These are phyloP conservation scores for Enteromius paludinosus DNA, from an alignment of 2,797 vertebrate species.

Conservation along the genomic window DNA sequence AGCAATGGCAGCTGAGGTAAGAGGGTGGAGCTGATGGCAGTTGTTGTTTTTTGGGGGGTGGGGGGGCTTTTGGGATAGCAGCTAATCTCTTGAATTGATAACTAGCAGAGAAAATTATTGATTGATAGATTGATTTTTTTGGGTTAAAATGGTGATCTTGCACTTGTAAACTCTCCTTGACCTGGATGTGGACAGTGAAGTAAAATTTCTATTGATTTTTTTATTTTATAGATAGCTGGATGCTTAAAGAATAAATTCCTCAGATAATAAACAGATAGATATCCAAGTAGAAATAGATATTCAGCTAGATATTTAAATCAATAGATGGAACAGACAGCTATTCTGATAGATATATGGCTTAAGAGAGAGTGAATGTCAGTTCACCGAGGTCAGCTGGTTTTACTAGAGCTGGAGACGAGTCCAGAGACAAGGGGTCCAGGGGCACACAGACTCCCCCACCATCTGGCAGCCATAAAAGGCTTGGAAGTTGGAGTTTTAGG, in stretches of 20 bases:
- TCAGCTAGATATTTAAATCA: neutral
- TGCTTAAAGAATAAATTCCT: too few relatives aligned
- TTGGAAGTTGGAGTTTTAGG: conserved; percentile 77
- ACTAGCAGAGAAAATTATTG: conserved; percentile 70
- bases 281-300: neutral
- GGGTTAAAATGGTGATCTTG: conserved; percentile 12
- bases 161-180: conserved; percentile 40
- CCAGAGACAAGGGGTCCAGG: conserved; percentile 75
- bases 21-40: conserved; percentile 54
- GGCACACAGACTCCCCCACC: conserved; percentile 70
- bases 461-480: conserved; percentile 83
- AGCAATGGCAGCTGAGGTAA: conserved; percentile 66
- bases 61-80: conserved; percentile 65
- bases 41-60: conserved; percentile 28
- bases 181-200: neutral
- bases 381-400: conserved; percentile 81
- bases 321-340: neutral
- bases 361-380: conserved; percentile 72
- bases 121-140: conserved; percentile 59
- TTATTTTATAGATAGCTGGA: neutral
- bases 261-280: too few relatives aligned
- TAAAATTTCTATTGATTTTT: neutral
- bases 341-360: neutral
- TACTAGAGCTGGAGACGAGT: conserved; percentile 81
- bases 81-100: conserved; percentile 77